phyloP scores from a whole-genome alignment of 1,140 invertebrate genomes.

The Brachionus rubens region DNA sequence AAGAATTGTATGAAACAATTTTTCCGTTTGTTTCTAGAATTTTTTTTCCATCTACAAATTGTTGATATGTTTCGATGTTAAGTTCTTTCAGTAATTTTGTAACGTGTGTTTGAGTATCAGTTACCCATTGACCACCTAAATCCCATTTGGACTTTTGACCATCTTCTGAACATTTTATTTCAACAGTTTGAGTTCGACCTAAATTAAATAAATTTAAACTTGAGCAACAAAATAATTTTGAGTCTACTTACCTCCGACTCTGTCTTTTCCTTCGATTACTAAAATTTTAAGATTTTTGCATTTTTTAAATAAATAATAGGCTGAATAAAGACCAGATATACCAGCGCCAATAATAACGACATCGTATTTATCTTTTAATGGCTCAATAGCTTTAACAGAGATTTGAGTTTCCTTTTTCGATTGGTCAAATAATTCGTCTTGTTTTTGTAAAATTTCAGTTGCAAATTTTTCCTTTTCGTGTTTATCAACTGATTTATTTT shows the following conservation, averaged over 20 bases:
- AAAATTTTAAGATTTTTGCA: conserved; percentile 51
- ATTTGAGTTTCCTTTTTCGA: background rate
- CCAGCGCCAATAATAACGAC: conserved; percentile 58
- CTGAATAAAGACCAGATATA: conserved; percentile 55
- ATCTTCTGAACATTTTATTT: conserved; percentile 49
- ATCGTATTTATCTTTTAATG: conserved; percentile 48
- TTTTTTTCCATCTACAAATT: conserved; percentile 57
- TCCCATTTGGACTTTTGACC: conserved; percentile 53
- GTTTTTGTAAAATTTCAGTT: background rate
- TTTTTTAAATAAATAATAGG: conserved; percentile 52
- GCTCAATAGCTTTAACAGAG: no score
- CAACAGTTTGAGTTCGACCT: conserved; percentile 51
- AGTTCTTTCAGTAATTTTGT: conserved; percentile 54
- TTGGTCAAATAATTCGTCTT: no score
- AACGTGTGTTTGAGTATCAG: conserved; percentile 54
- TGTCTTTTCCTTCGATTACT: conserved; percentile 56
- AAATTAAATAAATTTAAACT: background rate
- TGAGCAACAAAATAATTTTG: background rate
- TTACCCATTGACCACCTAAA: conserved; percentile 58
- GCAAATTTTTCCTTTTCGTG: background rate
- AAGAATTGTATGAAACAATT: conserved; percentile 52
- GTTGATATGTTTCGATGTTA: conserved; percentile 53
- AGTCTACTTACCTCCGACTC: conserved; percentile 52
- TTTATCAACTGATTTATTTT: no score
- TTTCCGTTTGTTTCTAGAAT: conserved; percentile 52